Evolutionary conservation across 2,797 vertebrate genomes (phyloP).

Genomic region (Pelochelys cantorii): DNA sequence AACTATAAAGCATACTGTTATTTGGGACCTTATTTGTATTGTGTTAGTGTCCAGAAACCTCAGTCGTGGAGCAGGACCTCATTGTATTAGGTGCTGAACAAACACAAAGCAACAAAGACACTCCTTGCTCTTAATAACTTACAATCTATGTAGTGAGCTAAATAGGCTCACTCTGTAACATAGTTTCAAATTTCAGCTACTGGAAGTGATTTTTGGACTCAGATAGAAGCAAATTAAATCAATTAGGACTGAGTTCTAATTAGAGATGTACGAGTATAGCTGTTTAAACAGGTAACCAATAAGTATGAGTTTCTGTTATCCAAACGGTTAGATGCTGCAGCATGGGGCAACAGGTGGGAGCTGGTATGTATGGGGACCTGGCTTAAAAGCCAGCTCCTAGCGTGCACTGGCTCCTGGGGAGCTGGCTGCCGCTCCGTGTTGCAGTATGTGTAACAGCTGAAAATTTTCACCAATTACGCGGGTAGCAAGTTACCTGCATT

Average conservation of each 20-base stretch:
- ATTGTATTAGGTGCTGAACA: neutral
- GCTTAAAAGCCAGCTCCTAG: no score
- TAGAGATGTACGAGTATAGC: no score
- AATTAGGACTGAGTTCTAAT: neutral
- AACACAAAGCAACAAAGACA: neutral
- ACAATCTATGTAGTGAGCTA: neutral
- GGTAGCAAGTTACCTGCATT: no score
- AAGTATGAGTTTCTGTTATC: no score
- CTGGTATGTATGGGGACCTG: no score
- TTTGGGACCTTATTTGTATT: neutral
- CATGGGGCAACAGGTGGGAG: no score
- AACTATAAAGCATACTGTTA: neutral
- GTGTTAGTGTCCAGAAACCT: neutral
- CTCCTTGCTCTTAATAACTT: neutral
- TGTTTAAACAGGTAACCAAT: no score
- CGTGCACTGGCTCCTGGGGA: no score
- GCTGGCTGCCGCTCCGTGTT: no score
- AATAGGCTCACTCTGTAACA: neutral
- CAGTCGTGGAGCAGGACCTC: neutral
- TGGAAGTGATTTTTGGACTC: neutral
- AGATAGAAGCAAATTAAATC: neutral
- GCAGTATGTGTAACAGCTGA: no score
- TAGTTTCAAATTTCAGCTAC: neutral
- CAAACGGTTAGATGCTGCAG: no score
- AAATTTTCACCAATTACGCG: no score